These are phyloP conservation scores for Pilophorus perplexus DNA, from an alignment of 2,888 invertebrate genomes.

Conservation along the genomic window DNA sequence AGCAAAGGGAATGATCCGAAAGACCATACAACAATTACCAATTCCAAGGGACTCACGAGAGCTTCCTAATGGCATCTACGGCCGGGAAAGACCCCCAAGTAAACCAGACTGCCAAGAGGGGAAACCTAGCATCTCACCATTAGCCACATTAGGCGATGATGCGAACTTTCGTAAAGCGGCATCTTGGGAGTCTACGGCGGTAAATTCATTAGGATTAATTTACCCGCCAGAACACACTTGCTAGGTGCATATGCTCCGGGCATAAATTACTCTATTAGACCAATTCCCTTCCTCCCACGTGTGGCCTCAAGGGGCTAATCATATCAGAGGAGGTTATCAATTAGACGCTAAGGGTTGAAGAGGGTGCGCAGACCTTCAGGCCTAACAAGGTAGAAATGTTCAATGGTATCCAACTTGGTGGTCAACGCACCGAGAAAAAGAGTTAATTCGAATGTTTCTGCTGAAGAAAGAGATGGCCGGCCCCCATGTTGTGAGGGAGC, in stretches of 20 bases:
- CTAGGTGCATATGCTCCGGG: constrained; percentile 13
- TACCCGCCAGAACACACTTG: neutral
- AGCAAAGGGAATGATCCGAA: no score
- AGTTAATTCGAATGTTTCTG: no score
- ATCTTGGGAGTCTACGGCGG: neutral
- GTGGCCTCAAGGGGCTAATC: constrained; percentile 12
- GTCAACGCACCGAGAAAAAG: no score
- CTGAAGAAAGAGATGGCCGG: no score
- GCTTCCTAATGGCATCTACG: neutral
- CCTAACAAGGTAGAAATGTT: no score
- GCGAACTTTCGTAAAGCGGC: constrained; percentile 4
- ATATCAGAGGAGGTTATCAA: constrained; percentile 12
- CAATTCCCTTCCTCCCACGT: neutral
- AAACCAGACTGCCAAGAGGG: no score
- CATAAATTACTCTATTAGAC: neutral
- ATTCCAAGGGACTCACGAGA: neutral
- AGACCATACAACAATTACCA: no score
- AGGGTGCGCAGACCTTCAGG: neutral
- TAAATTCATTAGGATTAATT: constrained; percentile 30
- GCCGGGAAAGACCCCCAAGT: neutral
- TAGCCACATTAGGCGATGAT: neutral
- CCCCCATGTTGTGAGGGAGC: no score
- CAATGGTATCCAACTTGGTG: no score
- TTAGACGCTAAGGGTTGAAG: constrained; percentile 1
- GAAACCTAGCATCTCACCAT: neutral